A percentile compares a stretch with the other conserved stretches of the same genome.
Evolutionary conservation across 2,797 vertebrate genomes (phyloP).

Genomic region (Linurgus olivaceus): DNA sequence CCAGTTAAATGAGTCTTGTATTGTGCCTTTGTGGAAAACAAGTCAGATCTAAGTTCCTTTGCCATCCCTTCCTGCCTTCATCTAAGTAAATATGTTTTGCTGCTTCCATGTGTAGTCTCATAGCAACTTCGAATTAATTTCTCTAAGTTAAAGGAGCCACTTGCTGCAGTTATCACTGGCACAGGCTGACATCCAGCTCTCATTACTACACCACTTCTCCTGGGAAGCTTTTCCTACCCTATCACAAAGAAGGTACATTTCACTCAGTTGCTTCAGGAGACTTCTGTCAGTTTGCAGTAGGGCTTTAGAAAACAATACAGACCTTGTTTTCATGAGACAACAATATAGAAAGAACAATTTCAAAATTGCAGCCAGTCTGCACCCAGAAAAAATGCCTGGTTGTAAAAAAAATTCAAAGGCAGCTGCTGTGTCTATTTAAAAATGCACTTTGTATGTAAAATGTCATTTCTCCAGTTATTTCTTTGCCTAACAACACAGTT

Average conservation of each 20-base stretch:
- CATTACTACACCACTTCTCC: neutral
- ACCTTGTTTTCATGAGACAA: neutral
- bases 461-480: neutral
- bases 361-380: neutral
- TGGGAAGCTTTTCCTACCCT: neutral
- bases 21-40: neutral
- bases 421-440: neutral
- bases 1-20: neutral
- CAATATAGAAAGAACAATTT: neutral
- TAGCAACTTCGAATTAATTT: neutral
- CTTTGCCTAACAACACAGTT: neutral
- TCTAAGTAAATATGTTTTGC: slow-evolving; percentile 1
- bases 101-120: neutral
- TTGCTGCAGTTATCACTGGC: neutral
- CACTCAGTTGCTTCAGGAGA: neutral
- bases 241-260: neutral
- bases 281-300: neutral
- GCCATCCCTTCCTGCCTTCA: neutral
- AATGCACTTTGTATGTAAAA: neutral
- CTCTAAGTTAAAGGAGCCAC: neutral
- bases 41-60: neutral
- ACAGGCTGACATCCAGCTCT: neutral
- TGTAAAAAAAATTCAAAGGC: neutral
- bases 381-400: neutral
- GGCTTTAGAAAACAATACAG: neutral